Evolutionary conservation across 1,140 invertebrate species (phyloP).

Genomic region (Cydia strobilella): DNA sequence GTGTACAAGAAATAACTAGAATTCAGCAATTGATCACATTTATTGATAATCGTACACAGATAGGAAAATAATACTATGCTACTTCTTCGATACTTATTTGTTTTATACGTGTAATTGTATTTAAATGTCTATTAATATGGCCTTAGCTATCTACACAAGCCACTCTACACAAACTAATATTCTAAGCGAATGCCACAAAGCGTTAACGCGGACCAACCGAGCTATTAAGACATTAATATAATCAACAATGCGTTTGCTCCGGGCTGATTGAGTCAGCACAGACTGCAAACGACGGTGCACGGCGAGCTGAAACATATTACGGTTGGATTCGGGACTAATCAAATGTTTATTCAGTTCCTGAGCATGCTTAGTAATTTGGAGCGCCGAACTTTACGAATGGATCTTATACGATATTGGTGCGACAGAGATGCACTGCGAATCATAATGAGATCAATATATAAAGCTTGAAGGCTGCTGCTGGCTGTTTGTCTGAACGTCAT

Average conservation of each 20-base stretch:
- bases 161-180: neutral
- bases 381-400: neutral
- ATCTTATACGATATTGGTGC: neutral
- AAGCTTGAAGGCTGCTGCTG: too few relatives aligned
- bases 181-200: neutral
- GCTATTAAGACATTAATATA: constrained; percentile 19
- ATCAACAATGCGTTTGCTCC: neutral
- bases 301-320: neutral
- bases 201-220: constrained; percentile 4
- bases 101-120: neutral
- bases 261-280: constrained; percentile 7
- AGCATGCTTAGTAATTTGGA: neutral
- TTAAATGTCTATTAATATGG: neutral
- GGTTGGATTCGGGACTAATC: neutral
- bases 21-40: too few relatives aligned
- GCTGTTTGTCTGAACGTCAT: too few relatives aligned
- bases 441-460: too few relatives aligned
- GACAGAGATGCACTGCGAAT: too few relatives aligned
- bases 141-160: neutral
- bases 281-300: neutral
- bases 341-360: neutral
- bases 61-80: too few relatives aligned
- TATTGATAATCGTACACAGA: too few relatives aligned
- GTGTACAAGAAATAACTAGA: too few relatives aligned
- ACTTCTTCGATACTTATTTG: too few relatives aligned